Evolutionary conservation across 1,140 invertebrate genomes (phyloP), one percentile per base, ranked within the genome.

Genomic region (Choristoneura fumiferana): DNA sequence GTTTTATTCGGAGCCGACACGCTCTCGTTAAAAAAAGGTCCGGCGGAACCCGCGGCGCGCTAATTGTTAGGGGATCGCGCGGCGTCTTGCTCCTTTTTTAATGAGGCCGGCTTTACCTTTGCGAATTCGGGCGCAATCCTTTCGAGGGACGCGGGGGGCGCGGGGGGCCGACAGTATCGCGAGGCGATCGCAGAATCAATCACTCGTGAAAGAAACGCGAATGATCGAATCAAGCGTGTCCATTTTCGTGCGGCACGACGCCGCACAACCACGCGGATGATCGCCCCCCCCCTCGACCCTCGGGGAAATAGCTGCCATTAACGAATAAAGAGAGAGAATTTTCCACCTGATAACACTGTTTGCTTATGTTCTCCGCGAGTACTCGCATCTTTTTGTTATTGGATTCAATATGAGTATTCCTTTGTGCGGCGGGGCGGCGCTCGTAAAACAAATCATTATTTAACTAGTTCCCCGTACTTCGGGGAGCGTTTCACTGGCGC

Each of bases 21-120:
- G 80, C 74, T 69, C 85, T 87, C 36, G 74, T 81, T 35, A 29
- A 76, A 84, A 55, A 78, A 80, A 59, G 81, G 59, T 75, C 57
- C 71, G 72, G 36, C 69, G 67, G 22, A 59, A 54, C 22, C 22
- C 22, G 2, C 40, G 52, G 2, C 22, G 2, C 40, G 52, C 65
- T 63, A 65, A 62, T 69, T 76, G 71, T 84, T 88, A 38, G 22
- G 78, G 74, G 15, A 84, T 57, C 33, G 57, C 22, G n/a, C n/a
- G n/a, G n/a, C n/a, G 22, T 29, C 22, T 29, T 29, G 22, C 22
- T 29, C 62, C 58, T 61, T 64, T 58, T 59, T 60, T 61, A 64
- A 67, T 67, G 64, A 67, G 60, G 52, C 57, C 57, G 57, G 6
- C 22, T 6, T 29, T 29, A 35, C 49, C 29, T 60, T 53, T 57